phyloP scores from a whole-genome alignment of 2,888 invertebrate species.

The Panorpa germanica region DNA sequence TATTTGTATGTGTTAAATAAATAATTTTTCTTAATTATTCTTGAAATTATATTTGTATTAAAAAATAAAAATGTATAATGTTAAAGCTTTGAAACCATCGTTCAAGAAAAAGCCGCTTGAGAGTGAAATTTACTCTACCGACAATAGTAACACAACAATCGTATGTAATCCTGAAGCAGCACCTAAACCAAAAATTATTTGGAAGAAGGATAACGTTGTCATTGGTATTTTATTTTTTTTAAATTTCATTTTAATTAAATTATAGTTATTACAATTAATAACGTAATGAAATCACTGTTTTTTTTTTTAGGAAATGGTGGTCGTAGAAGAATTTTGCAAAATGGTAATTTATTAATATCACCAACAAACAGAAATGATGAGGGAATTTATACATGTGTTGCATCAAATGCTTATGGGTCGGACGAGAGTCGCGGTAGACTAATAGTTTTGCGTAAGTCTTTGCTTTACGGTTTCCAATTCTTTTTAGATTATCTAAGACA shows the following conservation, averaged over 20 bases:
- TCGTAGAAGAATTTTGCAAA: slow-evolving; percentile 60
- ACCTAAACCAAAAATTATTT: slow-evolving; percentile 69
- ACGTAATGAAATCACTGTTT: too few relatives aligned
- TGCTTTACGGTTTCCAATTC: slow-evolving; percentile 7
- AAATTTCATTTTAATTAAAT: slow-evolving; percentile 4
- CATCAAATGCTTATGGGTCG: slow-evolving; percentile 69
- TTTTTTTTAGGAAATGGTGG: slow-evolving; percentile 45
- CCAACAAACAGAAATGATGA: slow-evolving; percentile 76
- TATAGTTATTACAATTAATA: too few relatives aligned
- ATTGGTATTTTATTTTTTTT: slow-evolving; percentile 23
- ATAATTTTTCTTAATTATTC: slow-evolving; percentile 4
- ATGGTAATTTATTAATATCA: slow-evolving; percentile 70
- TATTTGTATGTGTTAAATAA: slow-evolving; percentile 52
- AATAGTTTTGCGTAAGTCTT: slow-evolving; percentile 58
- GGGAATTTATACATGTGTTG: slow-evolving; percentile 70
- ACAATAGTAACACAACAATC: slow-evolving; percentile 80
- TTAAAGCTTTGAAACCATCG: slow-evolving; percentile 69
- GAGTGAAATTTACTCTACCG: slow-evolving; percentile 78
- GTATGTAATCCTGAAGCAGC: slow-evolving; percentile 88
- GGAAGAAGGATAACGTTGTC: slow-evolving; percentile 75
- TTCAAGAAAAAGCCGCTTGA: slow-evolving; percentile 81
- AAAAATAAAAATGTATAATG: neutral
- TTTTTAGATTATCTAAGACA: too few relatives aligned
- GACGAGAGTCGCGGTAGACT: slow-evolving; percentile 70
- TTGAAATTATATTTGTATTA: slow-evolving; percentile 5